A percentile compares a stretch with the other conserved stretches of the same genome.
phyloP scores from a whole-genome alignment of 64 coral and sea anemone genomes.

The Stichodactyla mertensii region DNA sequence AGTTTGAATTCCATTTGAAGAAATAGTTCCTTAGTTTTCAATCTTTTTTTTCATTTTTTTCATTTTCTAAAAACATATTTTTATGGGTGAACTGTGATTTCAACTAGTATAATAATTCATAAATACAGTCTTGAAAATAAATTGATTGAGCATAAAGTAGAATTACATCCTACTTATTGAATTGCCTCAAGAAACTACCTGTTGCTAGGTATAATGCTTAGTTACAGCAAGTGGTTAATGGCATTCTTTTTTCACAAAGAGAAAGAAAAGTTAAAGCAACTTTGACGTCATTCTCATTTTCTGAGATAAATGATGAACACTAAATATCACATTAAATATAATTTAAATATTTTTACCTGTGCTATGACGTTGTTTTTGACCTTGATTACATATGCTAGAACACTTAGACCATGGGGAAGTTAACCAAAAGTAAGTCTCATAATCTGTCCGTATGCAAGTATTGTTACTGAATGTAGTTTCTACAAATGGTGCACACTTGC shows the following conservation, averaged over 20 bases:
- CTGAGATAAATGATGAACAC: neutral
- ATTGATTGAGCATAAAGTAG: too few species aligned
- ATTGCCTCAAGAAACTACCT: neutral
- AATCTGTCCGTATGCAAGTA: slow-evolving; percentile 51
- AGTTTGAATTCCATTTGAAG: too few species aligned
- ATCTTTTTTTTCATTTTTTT: too few species aligned
- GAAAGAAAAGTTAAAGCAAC: neutral
- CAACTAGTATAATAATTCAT: neutral
- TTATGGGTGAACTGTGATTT: too few species aligned
- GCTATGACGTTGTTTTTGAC: slow-evolving; percentile 38
- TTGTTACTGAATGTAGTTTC: slow-evolving; percentile 44
- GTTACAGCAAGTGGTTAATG: neutral
- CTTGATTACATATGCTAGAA: slow-evolving; percentile 94
- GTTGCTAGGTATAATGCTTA: neutral
- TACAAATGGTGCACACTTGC: slow-evolving; percentile 32
- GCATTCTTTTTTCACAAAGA: neutral
- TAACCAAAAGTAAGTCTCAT: slow-evolving; percentile 60
- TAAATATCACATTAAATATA: neutral
- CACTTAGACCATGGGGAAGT: slow-evolving; percentile 60
- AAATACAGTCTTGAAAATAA: too few species aligned
- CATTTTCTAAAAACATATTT: too few species aligned
- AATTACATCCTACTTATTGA: neutral
- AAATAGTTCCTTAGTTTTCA: too few species aligned
- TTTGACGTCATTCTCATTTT: neutral
- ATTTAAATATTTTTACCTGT: slow-evolving; percentile 52